Percentiles rank a stretch among this genome's conserved stretches.
Evolutionary conservation across 2,888 invertebrate genomes (phyloP).

Genomic region (Drosophila atroscutellata): DNA sequence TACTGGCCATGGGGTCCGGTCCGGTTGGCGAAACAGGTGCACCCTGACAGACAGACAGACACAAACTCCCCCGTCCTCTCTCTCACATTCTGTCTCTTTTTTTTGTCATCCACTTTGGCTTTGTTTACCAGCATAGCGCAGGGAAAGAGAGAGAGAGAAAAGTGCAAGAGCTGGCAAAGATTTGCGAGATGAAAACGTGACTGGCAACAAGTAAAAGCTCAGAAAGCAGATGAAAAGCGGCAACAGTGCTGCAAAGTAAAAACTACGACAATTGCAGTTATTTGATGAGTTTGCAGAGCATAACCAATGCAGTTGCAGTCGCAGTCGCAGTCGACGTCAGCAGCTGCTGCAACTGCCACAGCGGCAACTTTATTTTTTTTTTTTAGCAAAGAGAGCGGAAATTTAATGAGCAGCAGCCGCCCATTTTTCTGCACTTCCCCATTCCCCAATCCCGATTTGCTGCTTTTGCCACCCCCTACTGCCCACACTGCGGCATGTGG

Average conservation of each 20-base stretch:
- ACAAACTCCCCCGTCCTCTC: slow-evolving; percentile 2
- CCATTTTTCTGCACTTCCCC: slow-evolving; percentile 1
- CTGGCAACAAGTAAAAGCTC: slow-evolving; percentile 69
- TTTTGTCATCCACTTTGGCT: slow-evolving; percentile 51
- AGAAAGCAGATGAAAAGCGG: slow-evolving; percentile 55
- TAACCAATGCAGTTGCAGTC: slow-evolving; percentile 59
- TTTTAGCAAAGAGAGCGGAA: slow-evolving; percentile 75
- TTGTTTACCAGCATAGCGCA: slow-evolving; percentile 26
- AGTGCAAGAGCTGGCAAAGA: slow-evolving; percentile 53
- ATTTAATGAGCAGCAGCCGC: slow-evolving; percentile 69
- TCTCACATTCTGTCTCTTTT: slow-evolving; percentile 14
- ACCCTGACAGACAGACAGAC: slow-evolving; percentile 12
- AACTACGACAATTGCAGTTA: slow-evolving; percentile 81
- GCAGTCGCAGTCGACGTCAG: not conserved
- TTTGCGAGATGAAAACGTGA: slow-evolving; percentile 59
- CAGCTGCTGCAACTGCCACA: slow-evolving; percentile 42
- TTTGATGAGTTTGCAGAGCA: slow-evolving; percentile 80
- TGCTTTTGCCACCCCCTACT: not conserved
- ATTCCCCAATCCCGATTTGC: not conserved
- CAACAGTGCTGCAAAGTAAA: slow-evolving; percentile 56
- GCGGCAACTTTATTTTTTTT: slow-evolving; percentile 57
- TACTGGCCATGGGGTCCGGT: slow-evolving; percentile 15
- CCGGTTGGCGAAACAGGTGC: slow-evolving; percentile 60
- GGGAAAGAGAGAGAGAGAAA: slow-evolving; percentile 13
- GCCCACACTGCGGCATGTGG: slow-evolving; percentile 15